Evolutionary conservation across 2,888 invertebrate genomes (phyloP), one percentile per base, ranked within the genome.

Genomic region (Cheilosia variabilis): DNA sequence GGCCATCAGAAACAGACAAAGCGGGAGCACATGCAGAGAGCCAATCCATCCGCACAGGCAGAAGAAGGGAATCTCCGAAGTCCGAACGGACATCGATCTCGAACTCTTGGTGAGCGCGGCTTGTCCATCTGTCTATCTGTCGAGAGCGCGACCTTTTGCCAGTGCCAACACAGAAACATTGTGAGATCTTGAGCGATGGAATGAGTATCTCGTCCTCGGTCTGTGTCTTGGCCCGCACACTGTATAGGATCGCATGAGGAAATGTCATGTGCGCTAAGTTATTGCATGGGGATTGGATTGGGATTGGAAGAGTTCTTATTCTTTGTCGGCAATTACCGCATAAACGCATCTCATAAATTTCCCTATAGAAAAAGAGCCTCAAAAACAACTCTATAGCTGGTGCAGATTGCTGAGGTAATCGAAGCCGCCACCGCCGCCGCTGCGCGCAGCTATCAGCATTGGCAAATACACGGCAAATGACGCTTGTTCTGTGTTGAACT

Each of bases 281-380:
- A 86, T 86, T 76, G 86, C 86, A 71, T 55, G 71, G 47, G 55
- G 69, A 76, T 82, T 63, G 58, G 65, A 68, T 69, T 77, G 65
- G 65, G 62, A 76, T 72, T 71, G 71, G 72, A 80, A 80, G 71
- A 86, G 81, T 86, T 86, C 81, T 81, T 86, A 81, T 81, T 86
- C 86, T 81, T 86, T 86, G 86, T 86, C 86, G 86, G 86, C 86
- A 86, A 86, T 86, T 86, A 86, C 86, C 57, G 76, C 86, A 81
- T 81, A 86, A 86, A 86, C 86, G 86, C 86, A 81, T 86, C 86
- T 86, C 86, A 86, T 86, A 86, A 86, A 81, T 86, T 77, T 77
- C 58, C 22, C 79, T 37, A 75, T 65, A 34, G 83, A 73, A 69
- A 62, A 66, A 63, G 50, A 63, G 62, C 62, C 50, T 24, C 41